phyloP scores from a whole-genome alignment of 2,888 invertebrate species.

The Chymomyza caudatula region DNA sequence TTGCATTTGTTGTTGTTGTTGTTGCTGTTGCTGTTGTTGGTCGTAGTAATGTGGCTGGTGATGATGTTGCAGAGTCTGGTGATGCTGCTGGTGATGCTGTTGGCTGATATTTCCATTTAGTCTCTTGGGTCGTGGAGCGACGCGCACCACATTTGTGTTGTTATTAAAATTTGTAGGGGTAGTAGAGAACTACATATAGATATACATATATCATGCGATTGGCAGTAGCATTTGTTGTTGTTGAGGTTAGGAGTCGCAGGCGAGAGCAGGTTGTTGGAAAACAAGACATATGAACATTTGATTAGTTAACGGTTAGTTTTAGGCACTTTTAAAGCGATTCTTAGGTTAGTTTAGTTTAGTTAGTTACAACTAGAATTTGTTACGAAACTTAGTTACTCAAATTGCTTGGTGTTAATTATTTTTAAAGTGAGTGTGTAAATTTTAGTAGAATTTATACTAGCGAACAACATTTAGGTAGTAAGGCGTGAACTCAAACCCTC shows the following conservation, averaged over 20 bases:
- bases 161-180: slow-evolving; percentile 81
- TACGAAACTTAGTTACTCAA: background rate
- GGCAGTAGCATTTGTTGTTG: background rate
- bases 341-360: background rate
- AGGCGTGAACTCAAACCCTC: background rate
- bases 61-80: slow-evolving; percentile 77
- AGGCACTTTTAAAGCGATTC: background rate
- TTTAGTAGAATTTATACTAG: slow-evolving; percentile 39
- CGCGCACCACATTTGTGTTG: slow-evolving; percentile 81
- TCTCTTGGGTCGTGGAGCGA: slow-evolving; percentile 78
- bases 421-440: slow-evolving; percentile 19
- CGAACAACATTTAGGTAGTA: background rate
- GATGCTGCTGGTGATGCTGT: slow-evolving; percentile 77
- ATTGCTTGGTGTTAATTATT: background rate
- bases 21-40: slow-evolving; percentile 65
- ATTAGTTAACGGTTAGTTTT: slow-evolving; percentile 39
- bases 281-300: slow-evolving; percentile 26
- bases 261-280: slow-evolving; percentile 11
- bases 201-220: background rate
- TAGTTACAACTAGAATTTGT: background rate
- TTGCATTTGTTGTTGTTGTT: slow-evolving; percentile 55
- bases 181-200: slow-evolving; percentile 74
- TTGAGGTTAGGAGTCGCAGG: slow-evolving; percentile 6
- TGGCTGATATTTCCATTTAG: slow-evolving; percentile 76
- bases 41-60: slow-evolving; percentile 74